These are phyloP conservation scores for Cloeon dipterum DNA, from an alignment of 2,888 invertebrate species.

Conservation along the genomic window DNA sequence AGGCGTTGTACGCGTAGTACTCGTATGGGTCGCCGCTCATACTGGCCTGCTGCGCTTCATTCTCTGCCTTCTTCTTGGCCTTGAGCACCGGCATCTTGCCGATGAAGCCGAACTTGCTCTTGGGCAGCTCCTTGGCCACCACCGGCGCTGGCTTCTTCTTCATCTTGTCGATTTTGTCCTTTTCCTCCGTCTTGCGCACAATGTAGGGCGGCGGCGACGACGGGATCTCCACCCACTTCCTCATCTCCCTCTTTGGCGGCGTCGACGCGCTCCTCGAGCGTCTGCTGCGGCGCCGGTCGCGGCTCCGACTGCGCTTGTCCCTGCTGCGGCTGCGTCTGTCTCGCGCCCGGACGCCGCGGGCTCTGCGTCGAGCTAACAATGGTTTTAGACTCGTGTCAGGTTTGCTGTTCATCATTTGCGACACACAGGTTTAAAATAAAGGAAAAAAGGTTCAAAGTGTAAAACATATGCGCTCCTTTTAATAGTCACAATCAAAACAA, in stretches of 20 bases:
- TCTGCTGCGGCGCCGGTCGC: conserved; percentile 9
- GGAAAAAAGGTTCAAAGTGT: no score
- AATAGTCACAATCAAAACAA: no score
- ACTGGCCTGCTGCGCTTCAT: no score
- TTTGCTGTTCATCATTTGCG: conserved; percentile 3
- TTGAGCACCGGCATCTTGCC: conserved; percentile 67
- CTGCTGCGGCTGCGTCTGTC: conserved; percentile 16
- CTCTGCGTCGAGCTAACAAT: no score
- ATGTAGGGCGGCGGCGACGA: background rate
- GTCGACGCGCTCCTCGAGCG: conserved; percentile 5
- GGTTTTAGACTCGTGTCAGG: conserved; percentile 5
- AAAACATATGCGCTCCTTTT: no score
- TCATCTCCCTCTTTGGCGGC: background rate
- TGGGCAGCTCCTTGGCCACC: conserved; percentile 18
- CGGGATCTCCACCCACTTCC: background rate
- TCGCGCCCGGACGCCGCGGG: no score
- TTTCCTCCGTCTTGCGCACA: conserved; percentile 5
- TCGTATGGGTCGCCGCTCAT: conserved; percentile 1
- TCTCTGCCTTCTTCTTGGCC: conserved; percentile 21
- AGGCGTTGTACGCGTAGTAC: background rate
- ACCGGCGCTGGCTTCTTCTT: conserved; percentile 13
- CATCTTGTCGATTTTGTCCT: conserved; percentile 11
- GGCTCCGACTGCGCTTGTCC: conserved; percentile 7
- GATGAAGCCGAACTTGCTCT: conserved; percentile 60
- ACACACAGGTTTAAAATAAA: no score